These are phyloP conservation scores for Drosophila engyochracea DNA, from an alignment of 2,888 invertebrate species.

Conservation along the genomic window DNA sequence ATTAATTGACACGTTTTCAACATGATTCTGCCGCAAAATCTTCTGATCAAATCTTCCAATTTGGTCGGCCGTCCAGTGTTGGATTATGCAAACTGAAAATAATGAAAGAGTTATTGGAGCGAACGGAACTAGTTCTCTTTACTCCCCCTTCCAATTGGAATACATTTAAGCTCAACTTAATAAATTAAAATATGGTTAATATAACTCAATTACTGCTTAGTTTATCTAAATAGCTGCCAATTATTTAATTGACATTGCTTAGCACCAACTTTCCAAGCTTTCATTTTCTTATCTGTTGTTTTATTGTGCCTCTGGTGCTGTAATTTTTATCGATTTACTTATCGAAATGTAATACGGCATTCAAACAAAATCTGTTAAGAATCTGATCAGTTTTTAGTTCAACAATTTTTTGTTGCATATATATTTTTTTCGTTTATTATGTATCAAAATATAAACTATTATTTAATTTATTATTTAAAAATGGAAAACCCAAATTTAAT, in stretches of 20 bases:
- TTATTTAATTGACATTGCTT: background rate
- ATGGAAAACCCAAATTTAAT: no score
- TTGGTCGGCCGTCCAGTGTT: constrained; percentile 7
- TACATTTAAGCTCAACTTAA: background rate
- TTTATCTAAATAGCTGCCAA: background rate
- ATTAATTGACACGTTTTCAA: constrained; percentile 43
- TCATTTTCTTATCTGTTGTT: background rate
- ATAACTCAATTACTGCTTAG: background rate
- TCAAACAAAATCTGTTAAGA: constrained; percentile 1
- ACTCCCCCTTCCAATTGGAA: background rate
- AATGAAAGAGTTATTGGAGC: constrained; percentile 7
- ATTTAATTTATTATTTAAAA: no score
- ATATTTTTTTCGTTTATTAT: background rate
- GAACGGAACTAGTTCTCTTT: constrained; percentile 3
- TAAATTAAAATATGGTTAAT: background rate
- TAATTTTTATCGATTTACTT: background rate
- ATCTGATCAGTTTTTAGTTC: background rate
- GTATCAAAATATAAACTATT: no score
- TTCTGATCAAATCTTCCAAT: constrained; percentile 41
- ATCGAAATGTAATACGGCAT: constrained; percentile 8
- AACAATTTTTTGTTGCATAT: background rate
- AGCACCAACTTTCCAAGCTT: background rate
- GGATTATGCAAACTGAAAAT: background rate
- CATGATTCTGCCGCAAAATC: constrained; percentile 45
- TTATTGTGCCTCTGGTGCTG: background rate